Conservation (phyloP, 2,113 vertebrate species). For the Hypomesus transpacificus region DNA sequence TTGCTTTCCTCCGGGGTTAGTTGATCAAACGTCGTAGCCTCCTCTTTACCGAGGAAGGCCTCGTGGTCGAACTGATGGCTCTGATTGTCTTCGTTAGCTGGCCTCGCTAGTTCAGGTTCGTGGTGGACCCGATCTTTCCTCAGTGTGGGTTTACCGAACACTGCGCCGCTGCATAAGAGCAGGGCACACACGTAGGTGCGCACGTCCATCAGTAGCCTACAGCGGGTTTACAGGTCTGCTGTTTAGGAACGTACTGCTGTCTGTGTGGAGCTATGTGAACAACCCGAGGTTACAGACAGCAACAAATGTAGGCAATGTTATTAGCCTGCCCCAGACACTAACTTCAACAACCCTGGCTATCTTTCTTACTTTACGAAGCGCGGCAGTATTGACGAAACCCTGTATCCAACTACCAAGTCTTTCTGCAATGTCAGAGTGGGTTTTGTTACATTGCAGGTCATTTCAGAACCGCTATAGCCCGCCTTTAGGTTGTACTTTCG, state of each 20-base stretch:
- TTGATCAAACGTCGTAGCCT: conserved; percentile 93
- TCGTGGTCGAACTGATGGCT: conserved; percentile 94
- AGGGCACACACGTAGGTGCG: conserved; percentile 52
- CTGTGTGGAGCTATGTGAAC: conserved; percentile 9
- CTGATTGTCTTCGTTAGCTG: conserved; percentile 78
- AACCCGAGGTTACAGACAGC: conserved; percentile 18
- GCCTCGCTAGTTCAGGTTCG: conserved; percentile 72
- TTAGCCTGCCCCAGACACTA: background rate
- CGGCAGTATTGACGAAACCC: background rate
- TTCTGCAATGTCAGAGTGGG: background rate
- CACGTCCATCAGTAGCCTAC: conserved; percentile 60
- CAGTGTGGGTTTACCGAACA: conserved; percentile 79
- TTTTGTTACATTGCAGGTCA: background rate
- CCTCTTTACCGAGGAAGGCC: conserved; percentile 94
- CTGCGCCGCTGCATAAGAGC: conserved; percentile 55
- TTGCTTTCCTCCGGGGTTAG: conserved; percentile 91
- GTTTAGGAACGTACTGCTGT: background rate
- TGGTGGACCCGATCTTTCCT: conserved; percentile 84
- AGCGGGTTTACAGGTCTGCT: conserved; percentile 1
- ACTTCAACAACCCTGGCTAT: background rate
- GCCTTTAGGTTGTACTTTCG: conserved; percentile 20
- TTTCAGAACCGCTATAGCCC: background rate
- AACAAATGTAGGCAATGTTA: background rate
- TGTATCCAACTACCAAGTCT: background rate
- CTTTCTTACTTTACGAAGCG: background rate